Conservation (phyloP, 2,113 vertebrate species). For the Istiophorus platypterus region DNA sequence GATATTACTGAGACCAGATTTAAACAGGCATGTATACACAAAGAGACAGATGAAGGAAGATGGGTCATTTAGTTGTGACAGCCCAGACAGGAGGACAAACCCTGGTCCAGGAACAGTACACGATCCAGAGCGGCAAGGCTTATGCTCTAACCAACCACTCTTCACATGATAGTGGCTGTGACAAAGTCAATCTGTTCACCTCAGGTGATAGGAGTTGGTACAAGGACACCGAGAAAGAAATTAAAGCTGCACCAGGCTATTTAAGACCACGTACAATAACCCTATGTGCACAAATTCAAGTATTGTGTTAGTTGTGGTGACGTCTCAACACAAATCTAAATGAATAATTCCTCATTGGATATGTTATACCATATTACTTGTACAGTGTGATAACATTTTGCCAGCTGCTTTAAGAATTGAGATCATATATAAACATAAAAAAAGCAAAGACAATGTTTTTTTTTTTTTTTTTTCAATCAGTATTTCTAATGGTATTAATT, state of each 20-base stretch:
- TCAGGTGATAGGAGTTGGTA: not conserved
- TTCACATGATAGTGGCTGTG: constrained; percentile 45
- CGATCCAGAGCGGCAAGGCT: constrained; percentile 1
- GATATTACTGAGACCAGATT: not conserved
- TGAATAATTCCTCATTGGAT: not conserved
- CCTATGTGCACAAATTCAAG: not conserved
- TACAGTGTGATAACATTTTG: not conserved
- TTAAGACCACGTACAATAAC: not conserved
- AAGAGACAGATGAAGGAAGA: not conserved
- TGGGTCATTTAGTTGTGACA: constrained; percentile 35
- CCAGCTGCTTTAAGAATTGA: no score
- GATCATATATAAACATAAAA: no score
- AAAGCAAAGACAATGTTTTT: no score
- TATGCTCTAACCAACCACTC: constrained; percentile 39
- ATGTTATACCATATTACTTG: no score
- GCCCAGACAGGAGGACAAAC: constrained; percentile 46
- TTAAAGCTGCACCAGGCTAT: not conserved
- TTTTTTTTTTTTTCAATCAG: no score
- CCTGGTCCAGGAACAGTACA: constrained; percentile 35
- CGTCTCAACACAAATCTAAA: no score
- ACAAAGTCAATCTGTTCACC: constrained; percentile 50
- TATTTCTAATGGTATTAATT: no score
- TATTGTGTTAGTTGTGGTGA: no score
- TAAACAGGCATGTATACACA: not conserved
- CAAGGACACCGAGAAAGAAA: not conserved